A percentile compares a stretch with the other conserved stretches of the same genome.
Evolutionary conservation across 1,140 invertebrate genomes (phyloP).

Genomic region (Atta texana): DNA sequence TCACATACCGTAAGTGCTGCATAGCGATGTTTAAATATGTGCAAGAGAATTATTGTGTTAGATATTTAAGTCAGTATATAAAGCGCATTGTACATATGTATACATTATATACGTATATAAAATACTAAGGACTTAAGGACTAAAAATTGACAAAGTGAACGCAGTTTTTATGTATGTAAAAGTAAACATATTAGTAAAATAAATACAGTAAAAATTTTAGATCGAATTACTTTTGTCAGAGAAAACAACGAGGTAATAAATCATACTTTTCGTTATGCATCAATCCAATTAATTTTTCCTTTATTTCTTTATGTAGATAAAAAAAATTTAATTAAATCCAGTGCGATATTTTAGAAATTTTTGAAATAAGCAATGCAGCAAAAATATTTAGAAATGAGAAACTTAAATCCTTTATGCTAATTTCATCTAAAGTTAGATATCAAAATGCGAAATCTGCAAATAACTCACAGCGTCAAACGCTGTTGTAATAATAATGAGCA

Average conservation of each 20-base stretch:
- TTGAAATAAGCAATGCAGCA: neutral
- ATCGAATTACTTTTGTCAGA: neutral
- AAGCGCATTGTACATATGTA: neutral
- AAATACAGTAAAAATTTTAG: neutral
- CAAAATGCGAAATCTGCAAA: constrained; percentile 38
- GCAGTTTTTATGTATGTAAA: neutral
- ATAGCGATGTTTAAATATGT: constrained; percentile 44
- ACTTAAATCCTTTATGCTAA: constrained; percentile 49
- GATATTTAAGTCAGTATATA: neutral
- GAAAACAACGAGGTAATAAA: neutral
- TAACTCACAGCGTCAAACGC: constrained; percentile 16
- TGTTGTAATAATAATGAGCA: constrained; percentile 49
- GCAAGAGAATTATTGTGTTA: constrained; percentile 19
- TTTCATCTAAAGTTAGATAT: constrained; percentile 42
- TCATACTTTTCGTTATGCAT: neutral
- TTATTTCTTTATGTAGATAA: neutral
- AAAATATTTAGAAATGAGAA: constrained; percentile 21
- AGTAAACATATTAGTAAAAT: too few relatives aligned
- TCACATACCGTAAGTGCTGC: constrained; percentile 23
- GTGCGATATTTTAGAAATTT: neutral
- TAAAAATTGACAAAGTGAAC: neutral
- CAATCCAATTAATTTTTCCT: neutral
- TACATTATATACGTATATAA: too few relatives aligned
- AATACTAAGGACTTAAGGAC: neutral
- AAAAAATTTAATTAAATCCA: neutral